phyloP scores from a whole-genome alignment of 23 tunicate genomes.

The Ciona savignyi region DNA sequence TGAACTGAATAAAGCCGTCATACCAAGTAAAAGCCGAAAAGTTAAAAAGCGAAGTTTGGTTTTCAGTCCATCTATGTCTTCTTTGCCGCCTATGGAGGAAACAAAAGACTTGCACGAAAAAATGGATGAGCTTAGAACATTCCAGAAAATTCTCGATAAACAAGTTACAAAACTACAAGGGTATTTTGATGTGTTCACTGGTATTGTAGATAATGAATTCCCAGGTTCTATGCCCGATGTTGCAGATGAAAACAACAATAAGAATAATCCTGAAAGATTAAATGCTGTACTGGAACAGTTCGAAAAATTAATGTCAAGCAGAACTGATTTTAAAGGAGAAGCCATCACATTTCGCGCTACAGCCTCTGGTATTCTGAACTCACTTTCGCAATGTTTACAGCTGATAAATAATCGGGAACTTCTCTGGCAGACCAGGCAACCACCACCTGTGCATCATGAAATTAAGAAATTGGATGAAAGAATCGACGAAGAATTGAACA shows the following conservation, averaged over 20 bases:
- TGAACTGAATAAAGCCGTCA: slow-evolving; percentile 54
- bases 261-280: not conserved
- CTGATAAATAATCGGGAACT: slow-evolving; percentile 65
- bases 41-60: slow-evolving; percentile 19
- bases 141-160: slow-evolving; percentile 54
- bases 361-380: slow-evolving; percentile 62
- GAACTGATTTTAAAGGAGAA: slow-evolving; percentile 84
- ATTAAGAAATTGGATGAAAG: slow-evolving; percentile 29
- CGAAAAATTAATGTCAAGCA: slow-evolving; percentile 1
- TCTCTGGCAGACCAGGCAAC: slow-evolving; percentile 10
- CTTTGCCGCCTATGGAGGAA: slow-evolving; percentile 54
- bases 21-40: slow-evolving; percentile 39
- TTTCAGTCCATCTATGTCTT: slow-evolving; percentile 51
- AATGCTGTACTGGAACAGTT: not conserved
- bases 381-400: slow-evolving; percentile 66
- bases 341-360: slow-evolving; percentile 93
- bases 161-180: slow-evolving; percentile 68
- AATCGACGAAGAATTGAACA: slow-evolving; percentile 27
- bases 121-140: slow-evolving; percentile 76
- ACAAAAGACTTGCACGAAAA: slow-evolving; percentile 43
- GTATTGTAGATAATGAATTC: not conserved
- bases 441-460: slow-evolving; percentile 16
- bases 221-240: slow-evolving; percentile 3
- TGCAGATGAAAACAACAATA: not conserved
- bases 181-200: slow-evolving; percentile 40